Evolutionary conservation across 2,113 vertebrate species (phyloP).

Genomic region (Periophthalmus modestus): DNA sequence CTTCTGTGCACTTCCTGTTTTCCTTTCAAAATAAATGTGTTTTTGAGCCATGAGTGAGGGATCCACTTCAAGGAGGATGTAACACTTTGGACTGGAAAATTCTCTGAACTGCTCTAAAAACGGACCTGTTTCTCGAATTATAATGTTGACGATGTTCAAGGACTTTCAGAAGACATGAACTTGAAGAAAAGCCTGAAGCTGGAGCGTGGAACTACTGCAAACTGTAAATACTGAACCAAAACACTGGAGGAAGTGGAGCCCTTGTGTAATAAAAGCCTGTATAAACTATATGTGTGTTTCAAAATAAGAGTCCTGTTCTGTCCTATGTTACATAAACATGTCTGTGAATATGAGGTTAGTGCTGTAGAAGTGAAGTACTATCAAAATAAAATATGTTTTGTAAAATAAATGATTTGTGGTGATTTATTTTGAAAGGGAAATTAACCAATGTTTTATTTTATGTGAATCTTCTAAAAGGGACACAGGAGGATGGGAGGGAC

Average conservation of each 20-base stretch:
- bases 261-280: slow-evolving; percentile 1
- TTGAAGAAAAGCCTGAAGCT: not conserved
- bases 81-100: not conserved
- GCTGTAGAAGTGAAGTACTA: slow-evolving; percentile 2
- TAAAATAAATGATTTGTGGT: not conserved
- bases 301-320: slow-evolving; percentile 1
- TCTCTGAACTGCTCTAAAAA: not conserved
- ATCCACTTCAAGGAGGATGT: too few species aligned
- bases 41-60: not conserved
- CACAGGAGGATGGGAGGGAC: too few species aligned
- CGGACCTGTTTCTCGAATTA: not conserved
- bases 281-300: not conserved
- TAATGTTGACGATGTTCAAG: not conserved
- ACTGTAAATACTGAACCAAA: not conserved
- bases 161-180: not conserved
- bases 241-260: slow-evolving; percentile 9
- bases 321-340: not conserved
- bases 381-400: slow-evolving; percentile 10
- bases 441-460: too few species aligned
- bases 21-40: not conserved
- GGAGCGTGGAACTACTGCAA: slow-evolving; percentile 4
- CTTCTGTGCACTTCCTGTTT: not conserved
- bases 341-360: slow-evolving; percentile 1
- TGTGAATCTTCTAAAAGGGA: too few species aligned
- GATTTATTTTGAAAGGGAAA: not conserved